phyloP scores from a whole-genome alignment of 2,888 invertebrate genomes.

The Dugesia japonica region DNA sequence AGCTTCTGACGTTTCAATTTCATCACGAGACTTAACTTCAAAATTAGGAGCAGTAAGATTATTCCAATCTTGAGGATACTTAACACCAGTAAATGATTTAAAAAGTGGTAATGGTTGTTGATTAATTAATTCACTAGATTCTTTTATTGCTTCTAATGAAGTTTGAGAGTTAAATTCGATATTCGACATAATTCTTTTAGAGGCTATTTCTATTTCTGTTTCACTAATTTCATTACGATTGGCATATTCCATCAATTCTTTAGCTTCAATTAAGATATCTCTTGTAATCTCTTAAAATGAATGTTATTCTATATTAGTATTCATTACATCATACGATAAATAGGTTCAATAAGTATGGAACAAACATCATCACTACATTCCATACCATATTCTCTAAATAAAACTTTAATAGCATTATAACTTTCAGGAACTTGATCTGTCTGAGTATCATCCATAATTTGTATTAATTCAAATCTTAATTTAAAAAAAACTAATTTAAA shows the following conservation, averaged over 20 bases:
- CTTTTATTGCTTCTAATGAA: not conserved
- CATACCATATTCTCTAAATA: not conserved
- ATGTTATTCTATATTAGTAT: no score
- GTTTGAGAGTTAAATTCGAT: not conserved
- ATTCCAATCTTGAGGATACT: not conserved
- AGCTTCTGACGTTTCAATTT: no score
- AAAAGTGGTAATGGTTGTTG: not conserved
- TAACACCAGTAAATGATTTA: not conserved
- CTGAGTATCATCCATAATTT: not conserved
- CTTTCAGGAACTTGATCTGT: not conserved
- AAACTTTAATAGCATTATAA: not conserved
- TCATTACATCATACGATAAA: not conserved
- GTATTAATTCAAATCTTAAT: no score
- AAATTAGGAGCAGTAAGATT: not conserved
- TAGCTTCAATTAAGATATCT: not conserved
- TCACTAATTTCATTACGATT: not conserved
- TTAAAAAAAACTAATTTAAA: no score
- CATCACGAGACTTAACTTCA: not conserved
- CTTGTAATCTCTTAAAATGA: not conserved
- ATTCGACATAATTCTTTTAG: not conserved
- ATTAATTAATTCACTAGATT: not conserved
- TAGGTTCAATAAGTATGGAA: not conserved
- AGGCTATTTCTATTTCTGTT: not conserved
- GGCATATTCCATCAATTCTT: not conserved
- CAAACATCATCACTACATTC: slow-evolving; percentile 5